These are phyloP conservation scores for Stenichneumon culpator DNA, from an alignment of 2,888 invertebrate genomes.

Conservation along the genomic window DNA sequence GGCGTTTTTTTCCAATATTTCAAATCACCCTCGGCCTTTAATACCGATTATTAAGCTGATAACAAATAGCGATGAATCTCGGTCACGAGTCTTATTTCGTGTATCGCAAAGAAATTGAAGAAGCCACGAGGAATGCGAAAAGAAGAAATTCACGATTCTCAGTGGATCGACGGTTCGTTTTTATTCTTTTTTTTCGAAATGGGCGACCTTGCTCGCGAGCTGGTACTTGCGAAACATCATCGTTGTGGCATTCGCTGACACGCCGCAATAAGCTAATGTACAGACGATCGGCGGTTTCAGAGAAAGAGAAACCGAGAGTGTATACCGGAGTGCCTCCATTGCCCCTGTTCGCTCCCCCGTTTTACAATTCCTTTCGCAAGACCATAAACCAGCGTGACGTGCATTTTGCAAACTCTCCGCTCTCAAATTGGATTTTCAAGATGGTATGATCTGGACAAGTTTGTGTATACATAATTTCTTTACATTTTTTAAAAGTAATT, in stretches of 20 bases:
- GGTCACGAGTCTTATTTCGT: neutral
- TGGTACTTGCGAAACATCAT: conserved; percentile 62
- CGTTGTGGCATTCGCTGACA: conserved; percentile 70
- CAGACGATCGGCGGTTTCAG: conserved; percentile 41
- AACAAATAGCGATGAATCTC: conserved; percentile 6
- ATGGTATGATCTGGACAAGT: conserved; percentile 65
- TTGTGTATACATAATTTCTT: neutral
- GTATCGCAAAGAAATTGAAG: neutral
- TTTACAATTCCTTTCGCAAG: conserved; percentile 69
- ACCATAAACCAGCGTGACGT: conserved; percentile 70
- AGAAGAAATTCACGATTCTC: conserved; percentile 9
- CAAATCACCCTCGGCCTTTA: too few relatives aligned
- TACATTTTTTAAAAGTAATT: neutral
- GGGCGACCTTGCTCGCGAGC: conserved; percentile 62
- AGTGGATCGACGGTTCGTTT: neutral
- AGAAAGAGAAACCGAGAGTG: conserved; percentile 51
- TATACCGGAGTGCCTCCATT: conserved; percentile 13
- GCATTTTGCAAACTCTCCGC: conserved; percentile 71
- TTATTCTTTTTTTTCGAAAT: conserved; percentile 12
- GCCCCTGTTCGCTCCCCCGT: conserved; percentile 7
- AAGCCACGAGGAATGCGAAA: neutral
- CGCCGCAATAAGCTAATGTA: conserved; percentile 60
- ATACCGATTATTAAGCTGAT: neutral
- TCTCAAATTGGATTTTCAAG: conserved; percentile 73
- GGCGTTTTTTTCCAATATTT: too few relatives aligned